Evolutionary conservation across 2,113 vertebrate genomes (phyloP).

Genomic region (Calyptomena viridis): DNA sequence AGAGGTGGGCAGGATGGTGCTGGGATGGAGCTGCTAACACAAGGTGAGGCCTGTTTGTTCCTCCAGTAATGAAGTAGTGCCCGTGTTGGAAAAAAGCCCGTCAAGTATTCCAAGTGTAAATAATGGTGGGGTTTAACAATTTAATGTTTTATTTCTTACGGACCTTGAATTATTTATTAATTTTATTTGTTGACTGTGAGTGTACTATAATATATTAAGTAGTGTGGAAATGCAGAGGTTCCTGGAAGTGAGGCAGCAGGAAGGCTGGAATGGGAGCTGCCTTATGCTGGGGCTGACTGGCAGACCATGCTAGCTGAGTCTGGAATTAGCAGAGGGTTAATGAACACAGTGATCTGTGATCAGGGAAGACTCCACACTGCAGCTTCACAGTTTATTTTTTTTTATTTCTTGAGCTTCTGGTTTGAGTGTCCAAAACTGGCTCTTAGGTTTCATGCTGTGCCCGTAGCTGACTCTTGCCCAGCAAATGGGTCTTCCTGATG

Average conservation of each 20-base stretch:
- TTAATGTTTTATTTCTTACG: constrained; percentile 37
- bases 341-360: rapidly evolving
- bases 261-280: neutral
- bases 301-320: neutral
- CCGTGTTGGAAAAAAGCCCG: neutral
- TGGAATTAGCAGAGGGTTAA: neutral
- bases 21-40: neutral
- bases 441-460: neutral
- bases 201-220: constrained; percentile 11
- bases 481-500: neutral
- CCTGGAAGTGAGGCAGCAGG: neutral
- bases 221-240: constrained; percentile 23
- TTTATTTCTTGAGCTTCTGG: neutral
- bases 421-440: neutral
- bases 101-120: constrained; percentile 46
- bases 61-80: neutral
- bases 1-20: neutral
- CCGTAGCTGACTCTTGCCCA: neutral
- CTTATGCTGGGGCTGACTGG: neutral
- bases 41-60: neutral
- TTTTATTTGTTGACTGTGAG: constrained; percentile 40
- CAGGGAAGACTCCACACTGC: neutral
- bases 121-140: constrained; percentile 28
- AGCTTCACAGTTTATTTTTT: neutral
- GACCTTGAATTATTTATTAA: constrained; percentile 64